Conservation (phyloP, 1,140 invertebrate genomes). For the Teleopsis dalmanni region DNA sequence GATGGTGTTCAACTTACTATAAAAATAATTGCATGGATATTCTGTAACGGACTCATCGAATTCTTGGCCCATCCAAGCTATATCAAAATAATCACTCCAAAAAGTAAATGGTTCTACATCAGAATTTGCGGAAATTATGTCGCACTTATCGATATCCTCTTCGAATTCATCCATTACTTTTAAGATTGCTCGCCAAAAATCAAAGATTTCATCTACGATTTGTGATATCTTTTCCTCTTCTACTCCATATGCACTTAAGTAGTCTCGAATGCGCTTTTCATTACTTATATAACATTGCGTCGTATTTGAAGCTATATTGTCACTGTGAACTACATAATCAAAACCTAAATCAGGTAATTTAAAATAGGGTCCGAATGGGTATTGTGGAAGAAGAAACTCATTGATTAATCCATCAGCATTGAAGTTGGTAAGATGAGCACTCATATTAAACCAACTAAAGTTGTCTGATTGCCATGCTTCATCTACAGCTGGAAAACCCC, state of each 20-base stretch:
- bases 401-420: conserved; percentile 20
- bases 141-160: no score
- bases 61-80: conserved; percentile 23
- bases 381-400: conserved; percentile 20
- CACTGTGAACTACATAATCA: conserved; percentile 29
- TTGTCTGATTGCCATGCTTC: conserved; percentile 21
- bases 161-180: conserved; percentile 21
- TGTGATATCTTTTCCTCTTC: conserved; percentile 13
- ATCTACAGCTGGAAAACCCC: conserved; percentile 35
- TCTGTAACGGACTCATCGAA: conserved; percentile 4
- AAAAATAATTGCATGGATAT: conserved; percentile 22
- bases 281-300: conserved; percentile 27
- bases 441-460: conserved; percentile 41
- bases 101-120: conserved; percentile 2
- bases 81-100: conserved; percentile 30
- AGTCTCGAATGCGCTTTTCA: conserved; percentile 24
- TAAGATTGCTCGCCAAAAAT: conserved; percentile 25
- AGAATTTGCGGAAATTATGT: no score
- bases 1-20: conserved; percentile 24
- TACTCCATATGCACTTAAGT: conserved; percentile 22
- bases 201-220: conserved; percentile 24
- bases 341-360: conserved; percentile 31
- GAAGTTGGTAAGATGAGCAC: conserved; percentile 29
- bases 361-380: conserved; percentile 31
- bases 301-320: conserved; percentile 24